Conservation (phyloP, 2,888 invertebrate species). For the Polylopha cassiicola region DNA sequence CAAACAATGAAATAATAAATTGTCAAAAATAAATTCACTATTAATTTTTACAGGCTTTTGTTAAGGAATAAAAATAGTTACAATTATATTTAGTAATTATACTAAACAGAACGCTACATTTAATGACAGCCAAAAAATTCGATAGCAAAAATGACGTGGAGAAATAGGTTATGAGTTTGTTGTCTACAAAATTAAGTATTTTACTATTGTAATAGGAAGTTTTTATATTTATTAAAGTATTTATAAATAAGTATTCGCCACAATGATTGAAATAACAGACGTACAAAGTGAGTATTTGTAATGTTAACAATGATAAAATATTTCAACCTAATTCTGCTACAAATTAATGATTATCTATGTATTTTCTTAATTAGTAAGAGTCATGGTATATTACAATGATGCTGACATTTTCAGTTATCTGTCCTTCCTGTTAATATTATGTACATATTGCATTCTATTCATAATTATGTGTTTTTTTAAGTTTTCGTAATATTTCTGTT, state of each 20-base stretch:
- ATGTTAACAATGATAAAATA: constrained; percentile 14
- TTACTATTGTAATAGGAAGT: constrained; percentile 32
- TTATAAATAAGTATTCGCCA: constrained; percentile 33
- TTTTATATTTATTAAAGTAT: constrained; percentile 23
- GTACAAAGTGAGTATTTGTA: constrained; percentile 83
- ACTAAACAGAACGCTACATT: constrained; percentile 6
- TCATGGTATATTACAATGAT: not conserved
- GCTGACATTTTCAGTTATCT: not conserved
- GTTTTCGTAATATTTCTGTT: no score
- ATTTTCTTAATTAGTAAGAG: not conserved
- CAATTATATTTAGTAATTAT: no score
- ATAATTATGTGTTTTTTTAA: no score
- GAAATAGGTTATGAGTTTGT: constrained; percentile 53
- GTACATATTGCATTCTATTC: no score
- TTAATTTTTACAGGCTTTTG: no score
- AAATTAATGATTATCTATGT: not conserved
- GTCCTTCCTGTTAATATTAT: no score
- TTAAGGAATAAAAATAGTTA: no score
- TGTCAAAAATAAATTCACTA: no score
- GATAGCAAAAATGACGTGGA: constrained; percentile 62
- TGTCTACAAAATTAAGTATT: constrained; percentile 43
- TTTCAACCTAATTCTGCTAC: constrained; percentile 13
- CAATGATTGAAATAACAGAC: constrained; percentile 90
- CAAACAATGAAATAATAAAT: no score
- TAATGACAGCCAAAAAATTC: constrained; percentile 19